These are phyloP conservation scores for Limenitis camilla DNA, from an alignment of 2,888 invertebrate genomes.

Conservation along the genomic window DNA sequence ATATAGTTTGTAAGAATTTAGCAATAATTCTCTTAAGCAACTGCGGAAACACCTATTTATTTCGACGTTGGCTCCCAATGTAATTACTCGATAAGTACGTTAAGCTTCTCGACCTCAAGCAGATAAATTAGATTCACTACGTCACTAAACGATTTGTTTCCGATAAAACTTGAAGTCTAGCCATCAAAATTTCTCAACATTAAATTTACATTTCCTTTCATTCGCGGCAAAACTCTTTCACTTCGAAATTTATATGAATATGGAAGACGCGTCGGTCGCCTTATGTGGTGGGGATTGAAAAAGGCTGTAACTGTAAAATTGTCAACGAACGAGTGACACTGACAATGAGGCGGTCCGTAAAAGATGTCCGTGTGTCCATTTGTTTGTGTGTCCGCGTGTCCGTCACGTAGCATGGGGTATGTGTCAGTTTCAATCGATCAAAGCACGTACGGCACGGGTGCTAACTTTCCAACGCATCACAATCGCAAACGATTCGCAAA, in stretches of 20 bases:
- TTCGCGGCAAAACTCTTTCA: constrained; percentile 42
- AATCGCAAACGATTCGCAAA: constrained; percentile 40
- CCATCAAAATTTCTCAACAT: not conserved
- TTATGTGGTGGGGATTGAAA: constrained; percentile 46
- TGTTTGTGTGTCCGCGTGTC: not conserved
- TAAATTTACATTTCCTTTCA: not conserved
- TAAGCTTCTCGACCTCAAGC: constrained; percentile 14
- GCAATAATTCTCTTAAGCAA: constrained; percentile 45
- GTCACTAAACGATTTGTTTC: not conserved
- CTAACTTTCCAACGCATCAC: constrained; percentile 56
- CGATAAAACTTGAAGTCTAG: not conserved
- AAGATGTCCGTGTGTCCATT: constrained; percentile 36
- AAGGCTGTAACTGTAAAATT: constrained; percentile 64
- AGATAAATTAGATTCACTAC: not conserved
- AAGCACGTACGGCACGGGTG: constrained; percentile 37
- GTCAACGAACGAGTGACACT: constrained; percentile 63
- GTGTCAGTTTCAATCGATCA: constrained; percentile 43
- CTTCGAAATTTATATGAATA: constrained; percentile 54
- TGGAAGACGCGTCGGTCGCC: constrained; percentile 52
- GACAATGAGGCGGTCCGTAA: constrained; percentile 61
- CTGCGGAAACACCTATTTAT: constrained; percentile 46
- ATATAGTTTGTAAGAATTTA: constrained; percentile 11
- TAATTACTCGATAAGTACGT: constrained; percentile 39
- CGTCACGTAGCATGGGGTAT: constrained; percentile 52
- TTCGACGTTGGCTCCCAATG: constrained; percentile 40